phyloP scores from a whole-genome alignment of 1,140 invertebrate species.

The Micrasema minimum region DNA sequence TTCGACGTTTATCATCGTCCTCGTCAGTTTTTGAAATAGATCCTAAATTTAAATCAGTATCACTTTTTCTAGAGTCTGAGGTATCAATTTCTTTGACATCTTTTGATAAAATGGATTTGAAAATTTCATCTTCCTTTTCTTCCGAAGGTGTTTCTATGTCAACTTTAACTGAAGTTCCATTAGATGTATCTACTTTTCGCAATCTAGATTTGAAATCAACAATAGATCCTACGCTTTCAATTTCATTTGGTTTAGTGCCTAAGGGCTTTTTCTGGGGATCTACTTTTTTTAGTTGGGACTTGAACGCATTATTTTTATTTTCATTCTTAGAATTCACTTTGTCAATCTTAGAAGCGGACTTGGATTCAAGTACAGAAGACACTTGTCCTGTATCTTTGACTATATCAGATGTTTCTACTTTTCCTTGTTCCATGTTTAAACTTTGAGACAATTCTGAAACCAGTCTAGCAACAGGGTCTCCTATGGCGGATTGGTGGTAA shows the following conservation, averaged over 20 bases:
- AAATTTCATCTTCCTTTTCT: constrained; percentile 56
- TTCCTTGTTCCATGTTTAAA: constrained; percentile 65
- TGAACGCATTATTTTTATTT: constrained; percentile 64
- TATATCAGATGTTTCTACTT: constrained; percentile 41
- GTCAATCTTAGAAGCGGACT: constrained; percentile 49
- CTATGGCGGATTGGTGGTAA: constrained; percentile 58
- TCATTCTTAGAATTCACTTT: constrained; percentile 53
- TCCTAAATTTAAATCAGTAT: constrained; percentile 68
- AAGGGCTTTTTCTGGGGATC: constrained; percentile 68
- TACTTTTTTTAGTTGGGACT: constrained; percentile 75
- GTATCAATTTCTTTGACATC: constrained; percentile 53
- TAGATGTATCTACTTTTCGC: constrained; percentile 78
- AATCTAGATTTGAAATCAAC: constrained; percentile 88
- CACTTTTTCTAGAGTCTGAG: constrained; percentile 64
- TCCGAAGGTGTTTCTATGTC: constrained; percentile 61
- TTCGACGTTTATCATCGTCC: constrained; percentile 89
- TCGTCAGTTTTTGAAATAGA: constrained; percentile 63
- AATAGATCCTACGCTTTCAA: constrained; percentile 70
- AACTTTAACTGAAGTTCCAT: constrained; percentile 62
- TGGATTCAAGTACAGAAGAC: constrained; percentile 49
- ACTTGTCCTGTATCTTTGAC: constrained; percentile 55
- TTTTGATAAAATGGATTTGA: constrained; percentile 41
- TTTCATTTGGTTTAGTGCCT: constrained; percentile 63
- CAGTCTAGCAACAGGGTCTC: constrained; percentile 81
- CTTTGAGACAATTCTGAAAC: constrained; percentile 78